Evolutionary conservation across 2,113 vertebrate genomes (phyloP), one percentile per base, ranked within the genome.

Genomic region (Apodemus sylvaticus): DNA sequence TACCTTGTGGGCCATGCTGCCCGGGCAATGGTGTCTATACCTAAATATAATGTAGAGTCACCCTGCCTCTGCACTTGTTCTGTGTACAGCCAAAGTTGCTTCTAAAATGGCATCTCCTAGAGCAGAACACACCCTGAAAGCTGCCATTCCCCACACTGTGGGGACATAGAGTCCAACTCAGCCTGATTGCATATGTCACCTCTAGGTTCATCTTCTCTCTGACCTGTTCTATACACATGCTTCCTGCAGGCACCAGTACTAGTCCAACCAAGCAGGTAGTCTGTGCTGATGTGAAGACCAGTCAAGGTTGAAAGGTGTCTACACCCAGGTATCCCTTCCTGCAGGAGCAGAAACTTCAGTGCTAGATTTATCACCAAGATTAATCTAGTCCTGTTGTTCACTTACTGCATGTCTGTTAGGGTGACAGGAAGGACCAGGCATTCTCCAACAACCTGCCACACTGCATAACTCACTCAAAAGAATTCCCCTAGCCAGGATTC

Each of bases 211-310:
- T 86, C 42, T 81, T 64, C 68, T 93, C 34, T 79, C 48, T 93
- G 12, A 97, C 81, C 42, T 0, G 0, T 42, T 5, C 1, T 66
- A 13, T 34, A 68, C 3, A 5, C 29, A 42, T 42, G 20, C 71
- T 97, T 26, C 94, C 97, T 90, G 66, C n/a, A 77, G 58, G 66
- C 1, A 0, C 48, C 74, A 90, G 92, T 77, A 78, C 7, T 90
- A 73, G 42, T 97, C 96, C 83, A 94, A 64, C 88, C 62, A 79
- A 91, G 83, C 70, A 55, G 42, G 87, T 87, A 19, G 62, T 42
- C 86, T 96, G 55, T 1, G 13, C 2, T 1, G 22, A 74, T 45
- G 29, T 10, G 60, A 31, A 79, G 29, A 71, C 58, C 10, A 24
- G 8, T 89, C 70, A 68, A 10, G 17, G 3, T 2, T 66, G 39